Conservation (phyloP, 92 coral and sea anemone genomes). For the Blastomussa wellsi region DNA sequence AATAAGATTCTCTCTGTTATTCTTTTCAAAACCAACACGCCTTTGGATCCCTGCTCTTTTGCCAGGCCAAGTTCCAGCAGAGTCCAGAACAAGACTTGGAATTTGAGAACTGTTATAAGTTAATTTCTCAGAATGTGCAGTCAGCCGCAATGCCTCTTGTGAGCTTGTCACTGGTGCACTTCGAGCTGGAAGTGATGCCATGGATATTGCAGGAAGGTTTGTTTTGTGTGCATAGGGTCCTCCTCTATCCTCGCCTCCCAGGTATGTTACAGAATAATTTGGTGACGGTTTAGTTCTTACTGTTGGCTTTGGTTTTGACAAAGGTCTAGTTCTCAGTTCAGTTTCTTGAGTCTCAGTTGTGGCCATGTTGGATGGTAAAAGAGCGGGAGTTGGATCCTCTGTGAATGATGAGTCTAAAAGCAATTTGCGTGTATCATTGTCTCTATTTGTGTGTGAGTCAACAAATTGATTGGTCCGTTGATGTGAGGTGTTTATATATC, state of each 20-base stretch:
- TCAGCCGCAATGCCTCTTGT: background rate
- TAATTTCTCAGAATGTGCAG: background rate
- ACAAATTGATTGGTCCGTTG: background rate
- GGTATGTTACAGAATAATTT: slow-evolving; percentile 31
- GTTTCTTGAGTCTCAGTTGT: slow-evolving; percentile 5
- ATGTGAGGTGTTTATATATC: background rate
- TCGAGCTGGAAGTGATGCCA: slow-evolving; percentile 16
- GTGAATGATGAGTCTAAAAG: slow-evolving; percentile 64
- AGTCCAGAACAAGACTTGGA: background rate
- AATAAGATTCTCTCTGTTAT: background rate
- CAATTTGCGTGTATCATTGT: slow-evolving; percentile 1
- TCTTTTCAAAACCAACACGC: background rate
- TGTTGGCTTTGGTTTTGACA: slow-evolving; percentile 50
- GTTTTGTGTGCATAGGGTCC: background rate
- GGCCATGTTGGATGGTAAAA: slow-evolving; percentile 18
- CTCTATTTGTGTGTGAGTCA: background rate
- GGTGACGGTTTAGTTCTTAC: slow-evolving; percentile 6
- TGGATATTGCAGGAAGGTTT: background rate
- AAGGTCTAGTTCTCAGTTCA: slow-evolving; percentile 17
- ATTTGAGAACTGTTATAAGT: background rate
- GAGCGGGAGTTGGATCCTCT: slow-evolving; percentile 44
- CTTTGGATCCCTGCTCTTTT: slow-evolving; percentile 13
- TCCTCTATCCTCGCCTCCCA: background rate
- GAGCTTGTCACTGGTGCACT: background rate
- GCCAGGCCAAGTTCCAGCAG: slow-evolving; percentile 25